A percentile compares a stretch with the other conserved stretches of the same genome.
These are phyloP conservation scores for Watsonalla binaria DNA, from an alignment of 2,888 invertebrate genomes.

Conservation along the genomic window DNA sequence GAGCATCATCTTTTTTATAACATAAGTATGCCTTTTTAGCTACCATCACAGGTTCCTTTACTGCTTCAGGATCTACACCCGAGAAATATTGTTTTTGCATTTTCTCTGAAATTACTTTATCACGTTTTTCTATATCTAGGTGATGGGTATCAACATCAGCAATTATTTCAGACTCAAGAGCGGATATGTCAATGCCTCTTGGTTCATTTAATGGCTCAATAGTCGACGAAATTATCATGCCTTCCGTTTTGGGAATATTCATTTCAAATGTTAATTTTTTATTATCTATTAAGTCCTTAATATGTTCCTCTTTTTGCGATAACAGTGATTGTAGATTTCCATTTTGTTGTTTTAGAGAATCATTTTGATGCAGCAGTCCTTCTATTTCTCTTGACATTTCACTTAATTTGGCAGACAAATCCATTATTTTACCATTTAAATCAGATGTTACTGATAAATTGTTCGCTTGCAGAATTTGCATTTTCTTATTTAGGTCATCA, in stretches of 20 bases:
- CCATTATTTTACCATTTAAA: slow-evolving; percentile 46
- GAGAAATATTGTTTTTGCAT: slow-evolving; percentile 28
- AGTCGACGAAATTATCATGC: slow-evolving; percentile 68
- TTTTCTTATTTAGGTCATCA: slow-evolving; percentile 43
- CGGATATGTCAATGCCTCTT: slow-evolving; percentile 40
- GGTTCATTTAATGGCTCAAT: slow-evolving; percentile 56
- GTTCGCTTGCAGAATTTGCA: slow-evolving; percentile 40
- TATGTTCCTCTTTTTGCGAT: slow-evolving; percentile 51
- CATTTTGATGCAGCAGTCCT: slow-evolving; percentile 29
- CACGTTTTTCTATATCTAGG: slow-evolving; percentile 24
- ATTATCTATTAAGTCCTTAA: slow-evolving; percentile 55
- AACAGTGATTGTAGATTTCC: slow-evolving; percentile 39
- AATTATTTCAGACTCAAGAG: slow-evolving; percentile 66
- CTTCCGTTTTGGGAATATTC: slow-evolving; percentile 74
- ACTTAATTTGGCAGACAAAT: slow-evolving; percentile 50
- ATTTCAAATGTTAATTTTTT: slow-evolving; percentile 66
- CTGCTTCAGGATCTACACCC: slow-evolving; percentile 17
- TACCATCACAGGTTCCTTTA: slow-evolving; percentile 60
- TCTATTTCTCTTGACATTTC: slow-evolving; percentile 31
- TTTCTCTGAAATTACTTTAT: slow-evolving; percentile 35
- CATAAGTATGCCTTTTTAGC: slow-evolving; percentile 78
- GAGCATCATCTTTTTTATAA: slow-evolving; percentile 46
- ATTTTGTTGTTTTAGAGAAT: slow-evolving; percentile 38
- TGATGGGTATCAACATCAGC: slow-evolving; percentile 28
- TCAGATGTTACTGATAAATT: slow-evolving; percentile 34